Evolutionary conservation across 2,797 vertebrate species (phyloP).

Genomic region (Perodicticus potto): DNA sequence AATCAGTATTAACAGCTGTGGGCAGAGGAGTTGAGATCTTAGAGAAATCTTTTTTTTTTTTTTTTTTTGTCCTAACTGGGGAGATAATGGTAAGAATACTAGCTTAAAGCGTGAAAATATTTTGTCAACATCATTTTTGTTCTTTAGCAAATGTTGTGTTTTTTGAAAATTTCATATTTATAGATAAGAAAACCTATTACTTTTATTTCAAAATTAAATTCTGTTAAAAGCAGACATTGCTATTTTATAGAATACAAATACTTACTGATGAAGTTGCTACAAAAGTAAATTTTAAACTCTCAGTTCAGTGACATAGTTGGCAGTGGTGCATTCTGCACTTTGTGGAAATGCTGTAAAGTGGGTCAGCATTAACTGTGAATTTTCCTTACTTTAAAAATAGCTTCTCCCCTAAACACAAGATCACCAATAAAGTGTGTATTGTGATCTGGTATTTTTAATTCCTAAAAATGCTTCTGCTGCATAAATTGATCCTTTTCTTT

Average conservation of each 20-base stretch:
- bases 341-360: background rate
- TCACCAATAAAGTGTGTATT: background rate
- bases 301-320: background rate
- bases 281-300: background rate
- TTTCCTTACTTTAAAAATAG: slow-evolving; percentile 43
- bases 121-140: background rate
- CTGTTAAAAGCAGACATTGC: background rate
- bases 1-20: no score
- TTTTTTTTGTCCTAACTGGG: background rate
- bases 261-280: background rate
- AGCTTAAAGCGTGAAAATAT: slow-evolving; percentile 69
- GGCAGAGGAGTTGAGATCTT: slow-evolving; percentile 36
- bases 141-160: background rate
- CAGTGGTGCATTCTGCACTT: background rate
- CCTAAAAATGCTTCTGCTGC: background rate
- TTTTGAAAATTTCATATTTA: slow-evolving; percentile 3
- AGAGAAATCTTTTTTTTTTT: background rate
- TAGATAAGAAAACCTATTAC: slow-evolving; percentile 50
- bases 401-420: background rate
- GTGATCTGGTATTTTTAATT: slow-evolving; percentile 1
- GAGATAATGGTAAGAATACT: slow-evolving; percentile 56
- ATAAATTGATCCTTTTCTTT: background rate
- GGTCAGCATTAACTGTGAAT: background rate
- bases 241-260: background rate
- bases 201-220: slow-evolving; percentile 56